phyloP scores from a whole-genome alignment of 2,113 vertebrate species.

The Clarias magur region DNA sequence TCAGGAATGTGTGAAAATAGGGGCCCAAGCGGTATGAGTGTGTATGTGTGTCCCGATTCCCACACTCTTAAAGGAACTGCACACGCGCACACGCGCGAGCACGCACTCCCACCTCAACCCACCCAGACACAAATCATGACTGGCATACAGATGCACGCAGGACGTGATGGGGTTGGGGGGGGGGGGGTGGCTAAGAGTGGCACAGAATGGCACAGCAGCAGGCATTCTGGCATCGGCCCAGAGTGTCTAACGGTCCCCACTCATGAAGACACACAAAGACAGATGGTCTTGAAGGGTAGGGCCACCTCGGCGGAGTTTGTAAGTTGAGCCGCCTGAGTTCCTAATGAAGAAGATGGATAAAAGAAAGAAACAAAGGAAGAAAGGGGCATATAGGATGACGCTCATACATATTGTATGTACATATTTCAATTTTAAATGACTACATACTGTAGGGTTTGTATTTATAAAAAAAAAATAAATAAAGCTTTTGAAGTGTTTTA shows the following conservation, averaged over 20 bases:
- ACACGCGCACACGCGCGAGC: background rate
- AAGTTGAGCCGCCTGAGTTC: conserved; percentile 19
- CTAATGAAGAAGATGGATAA: background rate
- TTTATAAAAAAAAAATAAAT: background rate
- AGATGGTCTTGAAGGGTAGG: conserved; percentile 29
- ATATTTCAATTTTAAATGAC: background rate
- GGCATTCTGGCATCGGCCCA: conserved; percentile 27
- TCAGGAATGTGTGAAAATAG: conserved; percentile 76
- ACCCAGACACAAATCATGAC: conserved; percentile 56
- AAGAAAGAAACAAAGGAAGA: background rate
- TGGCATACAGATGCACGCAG: conserved; percentile 67
- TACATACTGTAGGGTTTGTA: no score
- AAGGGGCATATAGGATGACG: background rate
- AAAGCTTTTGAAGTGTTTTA: background rate
- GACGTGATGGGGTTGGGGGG: background rate
- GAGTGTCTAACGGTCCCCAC: conserved; percentile 29
- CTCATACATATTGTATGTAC: background rate
- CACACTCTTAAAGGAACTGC: conserved; percentile 50
- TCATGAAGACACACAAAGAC: conserved; percentile 31
- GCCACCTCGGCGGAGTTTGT: conserved; percentile 18
- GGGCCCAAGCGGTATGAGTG: conserved; percentile 56
- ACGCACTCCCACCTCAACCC: conserved; percentile 7
- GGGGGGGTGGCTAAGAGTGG: background rate
- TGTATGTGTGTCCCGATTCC: conserved; percentile 52
- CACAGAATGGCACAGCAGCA: conserved; percentile 28